A percentile compares a stretch with the other conserved stretches of the same genome.
Evolutionary conservation across 2,797 vertebrate species (phyloP).

Genomic region (Steatocranus sp.): DNA sequence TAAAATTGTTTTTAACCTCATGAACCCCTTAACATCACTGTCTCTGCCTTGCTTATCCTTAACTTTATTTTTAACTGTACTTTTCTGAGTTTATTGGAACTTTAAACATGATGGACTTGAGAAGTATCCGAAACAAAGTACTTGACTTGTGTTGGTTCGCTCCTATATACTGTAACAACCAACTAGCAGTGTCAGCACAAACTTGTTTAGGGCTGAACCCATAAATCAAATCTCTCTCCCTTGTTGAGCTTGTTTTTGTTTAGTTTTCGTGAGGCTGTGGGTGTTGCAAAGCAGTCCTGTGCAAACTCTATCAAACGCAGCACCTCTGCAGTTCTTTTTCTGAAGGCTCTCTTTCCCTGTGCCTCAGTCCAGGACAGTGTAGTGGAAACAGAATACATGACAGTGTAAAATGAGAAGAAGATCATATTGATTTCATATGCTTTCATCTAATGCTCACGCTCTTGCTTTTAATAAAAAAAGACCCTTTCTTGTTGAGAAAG

Average conservation of each 20-base stretch:
- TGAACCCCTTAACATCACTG: not conserved
- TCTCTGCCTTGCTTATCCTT: not conserved
- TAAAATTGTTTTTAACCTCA: not conserved
- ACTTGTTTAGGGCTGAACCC: not conserved
- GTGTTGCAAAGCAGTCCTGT: not conserved
- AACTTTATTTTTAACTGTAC: not conserved
- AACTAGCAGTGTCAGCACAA: conserved; percentile 25
- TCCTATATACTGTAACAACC: not conserved
- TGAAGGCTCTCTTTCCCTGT: not conserved
- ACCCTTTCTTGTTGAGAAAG: not conserved
- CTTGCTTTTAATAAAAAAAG: not conserved
- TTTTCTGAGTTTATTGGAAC: not conserved
- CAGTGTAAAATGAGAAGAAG: not conserved
- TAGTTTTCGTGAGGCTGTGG: not conserved
- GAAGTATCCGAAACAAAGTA: not conserved
- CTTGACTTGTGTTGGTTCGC: not conserved
- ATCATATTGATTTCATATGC: not conserved
- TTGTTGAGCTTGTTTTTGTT: conserved; percentile 17
- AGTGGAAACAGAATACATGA: not conserved
- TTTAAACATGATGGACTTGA: not conserved
- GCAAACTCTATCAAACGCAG: conserved; percentile 36
- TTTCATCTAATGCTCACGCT: not conserved
- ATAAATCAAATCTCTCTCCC: conserved; percentile 28
- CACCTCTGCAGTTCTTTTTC: not conserved
- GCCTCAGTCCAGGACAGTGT: not conserved